Evolutionary conservation across 2,888 invertebrate genomes (phyloP).

Genomic region (Coenonympha arcania): DNA sequence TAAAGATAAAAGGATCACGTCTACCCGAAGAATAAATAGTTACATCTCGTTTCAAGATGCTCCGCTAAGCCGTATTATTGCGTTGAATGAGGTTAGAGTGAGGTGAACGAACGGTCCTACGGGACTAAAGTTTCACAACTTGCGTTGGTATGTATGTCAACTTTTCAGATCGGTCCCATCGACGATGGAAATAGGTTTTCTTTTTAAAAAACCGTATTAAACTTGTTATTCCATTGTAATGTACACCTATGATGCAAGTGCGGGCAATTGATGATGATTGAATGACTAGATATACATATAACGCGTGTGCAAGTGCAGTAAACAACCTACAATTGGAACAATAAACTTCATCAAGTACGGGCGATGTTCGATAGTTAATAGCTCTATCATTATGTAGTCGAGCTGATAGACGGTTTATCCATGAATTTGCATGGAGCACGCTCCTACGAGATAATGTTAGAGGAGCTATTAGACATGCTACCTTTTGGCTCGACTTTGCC

Average conservation of each 20-base stretch:
- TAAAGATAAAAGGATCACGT: conserved; percentile 16
- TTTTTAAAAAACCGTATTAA: too few relatives aligned
- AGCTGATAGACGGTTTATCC: conserved; percentile 39
- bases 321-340: conserved; percentile 66
- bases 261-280: conserved; percentile 6
- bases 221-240: too few relatives aligned
- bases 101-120: conserved; percentile 1
- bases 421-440: conserved; percentile 46
- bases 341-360: conserved; percentile 67
- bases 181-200: too few relatives aligned
- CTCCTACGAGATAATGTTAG: conserved; percentile 1
- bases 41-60: not conserved
- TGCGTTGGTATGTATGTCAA: not conserved
- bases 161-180: not conserved
- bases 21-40: not conserved
- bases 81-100: conserved; percentile 4
- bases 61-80: too few relatives aligned
- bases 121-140: conserved; percentile 1
- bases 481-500: too few relatives aligned
- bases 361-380: conserved; percentile 53
- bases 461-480: too few relatives aligned
- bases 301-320: conserved; percentile 35
- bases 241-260: too few relatives aligned
- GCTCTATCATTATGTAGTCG: conserved; percentile 58
- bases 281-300: conserved; percentile 5